phyloP scores from a whole-genome alignment of 1,140 invertebrate genomes.

The Bathynomus jamesi region DNA sequence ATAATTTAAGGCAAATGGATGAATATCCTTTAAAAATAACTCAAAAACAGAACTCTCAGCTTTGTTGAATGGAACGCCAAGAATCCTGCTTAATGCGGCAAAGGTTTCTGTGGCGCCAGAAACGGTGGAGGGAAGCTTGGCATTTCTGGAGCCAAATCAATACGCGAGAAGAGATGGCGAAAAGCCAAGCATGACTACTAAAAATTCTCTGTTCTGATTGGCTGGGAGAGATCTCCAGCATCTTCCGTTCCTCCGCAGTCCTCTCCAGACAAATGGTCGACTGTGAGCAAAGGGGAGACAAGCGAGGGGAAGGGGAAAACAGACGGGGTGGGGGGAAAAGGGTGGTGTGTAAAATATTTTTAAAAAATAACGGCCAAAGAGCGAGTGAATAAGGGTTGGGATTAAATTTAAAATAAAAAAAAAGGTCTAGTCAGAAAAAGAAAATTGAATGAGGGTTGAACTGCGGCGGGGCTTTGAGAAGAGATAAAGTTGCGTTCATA shows the following conservation, averaged over 20 bases:
- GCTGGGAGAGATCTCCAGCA: slow-evolving; percentile 31
- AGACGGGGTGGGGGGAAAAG: no score
- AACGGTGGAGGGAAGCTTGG: background rate
- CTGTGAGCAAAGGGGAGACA: no score
- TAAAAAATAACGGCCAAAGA: no score
- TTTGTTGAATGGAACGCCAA: background rate
- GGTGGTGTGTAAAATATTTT: no score
- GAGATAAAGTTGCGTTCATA: no score
- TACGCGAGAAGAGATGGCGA: background rate
- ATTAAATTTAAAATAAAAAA: no score
- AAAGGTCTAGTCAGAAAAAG: no score
- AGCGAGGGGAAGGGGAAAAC: no score
- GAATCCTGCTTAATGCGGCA: background rate
- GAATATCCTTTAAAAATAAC: background rate
- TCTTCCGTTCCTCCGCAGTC: background rate
- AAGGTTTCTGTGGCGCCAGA: background rate
- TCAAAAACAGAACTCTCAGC: background rate
- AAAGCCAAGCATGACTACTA: background rate
- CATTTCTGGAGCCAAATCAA: background rate
- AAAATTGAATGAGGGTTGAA: no score
- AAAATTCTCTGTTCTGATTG: slow-evolving; percentile 23
- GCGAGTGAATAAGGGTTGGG: no score
- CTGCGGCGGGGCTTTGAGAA: no score
- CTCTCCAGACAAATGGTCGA: no score
- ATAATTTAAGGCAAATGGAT: background rate